Base-by-base conservation (phyloP, 2,888 invertebrate species). In the Ophion slaviceki region DNA sequence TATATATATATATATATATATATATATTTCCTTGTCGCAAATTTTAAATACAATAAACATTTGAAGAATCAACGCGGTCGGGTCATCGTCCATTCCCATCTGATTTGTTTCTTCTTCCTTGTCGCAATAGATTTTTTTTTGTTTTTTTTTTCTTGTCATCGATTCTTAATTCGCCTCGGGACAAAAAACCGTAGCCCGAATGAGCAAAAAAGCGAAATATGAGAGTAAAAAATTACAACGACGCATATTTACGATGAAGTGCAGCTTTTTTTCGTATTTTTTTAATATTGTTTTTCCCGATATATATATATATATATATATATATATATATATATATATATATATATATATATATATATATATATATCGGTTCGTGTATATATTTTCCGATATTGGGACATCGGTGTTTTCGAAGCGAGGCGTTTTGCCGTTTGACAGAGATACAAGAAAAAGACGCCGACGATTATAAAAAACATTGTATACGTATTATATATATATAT, bases 11-110 rank as follows among this genome's bases (percentile, higher is more conserved):
- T 89, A 89, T 88, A 88, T 83, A 87, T 89, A 89, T 86, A 10
- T 47, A 10, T 45, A 5, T 70, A 47, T 70, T 59, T 71, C 57
- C 7, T 47, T 70, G 89, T 91, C 90, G 87, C 87, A 88, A 91
- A 89, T 88, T 90, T 53, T 88, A 87, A 91, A 89, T 91, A 91
- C 89, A 92, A 90, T 90, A 90, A 90, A 91, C 89, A 91, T 89
- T 90, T 89, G 85, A 90, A 90, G 82, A 87, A 83, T 87, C 75
- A 88, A 89, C 89, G 88, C 86, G 87, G 86, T 80, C 77, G 87
- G 83, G 80, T 87, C 75, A 87, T 88, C 85, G 83, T 88, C 82
- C 77, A 76, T 82, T 87, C 45, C 62, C 20, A 53, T 75, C 28
- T 83, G 1, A 10, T 32, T 32, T 36, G 8, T 67, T 40, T 67